Percentiles rank a stretch among this genome's conserved stretches.
phyloP scores from a whole-genome alignment of 2,113 vertebrate species.

The Numenius arquata region DNA sequence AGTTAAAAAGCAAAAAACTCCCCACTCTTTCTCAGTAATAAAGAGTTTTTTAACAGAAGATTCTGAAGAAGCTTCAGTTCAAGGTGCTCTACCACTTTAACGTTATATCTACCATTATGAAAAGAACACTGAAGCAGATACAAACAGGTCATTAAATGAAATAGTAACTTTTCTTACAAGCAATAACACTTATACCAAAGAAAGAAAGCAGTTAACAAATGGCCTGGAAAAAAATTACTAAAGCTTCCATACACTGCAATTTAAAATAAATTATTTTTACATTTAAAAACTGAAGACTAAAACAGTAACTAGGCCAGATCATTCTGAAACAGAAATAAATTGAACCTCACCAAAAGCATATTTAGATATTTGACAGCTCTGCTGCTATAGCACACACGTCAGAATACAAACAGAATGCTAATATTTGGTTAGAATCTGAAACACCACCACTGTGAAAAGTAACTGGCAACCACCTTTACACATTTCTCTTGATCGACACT shows the following conservation, averaged over 20 bases:
- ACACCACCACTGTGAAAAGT: neutral
- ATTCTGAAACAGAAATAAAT: constrained; percentile 13
- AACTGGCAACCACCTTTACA: neutral
- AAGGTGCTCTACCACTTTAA: constrained; percentile 51
- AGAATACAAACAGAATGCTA: constrained; percentile 20
- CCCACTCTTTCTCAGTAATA: constrained; percentile 9
- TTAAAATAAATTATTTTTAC: constrained; percentile 58
- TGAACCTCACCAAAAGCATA: neutral
- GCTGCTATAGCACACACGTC: neutral
- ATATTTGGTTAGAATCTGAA: constrained; percentile 32
- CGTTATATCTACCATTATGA: constrained; percentile 1
- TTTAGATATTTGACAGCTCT: constrained; percentile 25
- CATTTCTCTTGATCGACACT: neutral
- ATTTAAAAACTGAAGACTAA: constrained; percentile 19
- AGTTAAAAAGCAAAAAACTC: neutral
- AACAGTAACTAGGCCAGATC: neutral
- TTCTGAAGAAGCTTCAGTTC: constrained; percentile 42
- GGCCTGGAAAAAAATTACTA: constrained; percentile 14
- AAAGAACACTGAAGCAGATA: constrained; percentile 56
- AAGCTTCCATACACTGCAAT: constrained; percentile 5
- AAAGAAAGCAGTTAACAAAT: constrained; percentile 51
- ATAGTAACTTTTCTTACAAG: constrained; percentile 33
- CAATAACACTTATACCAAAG: constrained; percentile 29
- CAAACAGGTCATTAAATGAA: constrained; percentile 53
- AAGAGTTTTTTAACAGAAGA: constrained; percentile 33